Evolutionary conservation across 2,888 invertebrate species (phyloP).

Genomic region (Trachelus troglodyta): DNA sequence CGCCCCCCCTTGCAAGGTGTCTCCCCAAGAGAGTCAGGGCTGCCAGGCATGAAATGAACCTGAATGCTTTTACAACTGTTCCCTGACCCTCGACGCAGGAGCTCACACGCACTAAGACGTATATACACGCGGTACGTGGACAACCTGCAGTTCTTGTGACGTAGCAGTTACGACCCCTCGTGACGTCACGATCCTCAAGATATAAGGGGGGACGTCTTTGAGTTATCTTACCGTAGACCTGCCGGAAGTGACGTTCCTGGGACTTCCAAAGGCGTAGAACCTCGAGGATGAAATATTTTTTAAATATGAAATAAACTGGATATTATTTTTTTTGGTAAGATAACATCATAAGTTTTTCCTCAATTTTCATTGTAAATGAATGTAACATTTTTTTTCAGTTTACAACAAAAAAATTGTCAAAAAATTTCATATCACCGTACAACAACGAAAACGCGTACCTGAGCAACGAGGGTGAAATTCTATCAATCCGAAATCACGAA

Average conservation of each 20-base stretch:
- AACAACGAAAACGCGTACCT: not conserved
- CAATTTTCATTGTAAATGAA: not conserved
- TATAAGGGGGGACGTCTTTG: slow-evolving; percentile 28
- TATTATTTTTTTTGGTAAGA: not conserved
- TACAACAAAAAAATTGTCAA: not conserved
- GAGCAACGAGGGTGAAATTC: not conserved
- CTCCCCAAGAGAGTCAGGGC: slow-evolving; percentile 23
- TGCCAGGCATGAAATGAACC: slow-evolving; percentile 35
- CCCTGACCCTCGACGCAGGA: slow-evolving; percentile 17
- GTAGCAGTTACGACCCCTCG: slow-evolving; percentile 9
- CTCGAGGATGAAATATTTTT: not conserved
- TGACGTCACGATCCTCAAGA: slow-evolving; percentile 46
- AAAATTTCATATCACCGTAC: not conserved
- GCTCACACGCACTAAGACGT: not conserved
- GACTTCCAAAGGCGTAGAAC: not conserved
- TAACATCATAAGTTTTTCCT: not conserved
- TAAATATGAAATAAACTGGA: not conserved
- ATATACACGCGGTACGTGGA: not conserved
- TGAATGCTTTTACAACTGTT: slow-evolving; percentile 41
- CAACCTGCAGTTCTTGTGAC: slow-evolving; percentile 38
- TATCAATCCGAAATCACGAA: slow-evolving; percentile 14
- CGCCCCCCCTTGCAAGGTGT: slow-evolving; percentile 48
- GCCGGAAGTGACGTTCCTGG: slow-evolving; percentile 25
- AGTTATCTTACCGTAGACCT: not conserved
- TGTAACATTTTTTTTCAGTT: too few species aligned